Evolutionary conservation across 2,888 invertebrate genomes (phyloP), one percentile per base, ranked within the genome.

Genomic region (Cheilosia soror): DNA sequence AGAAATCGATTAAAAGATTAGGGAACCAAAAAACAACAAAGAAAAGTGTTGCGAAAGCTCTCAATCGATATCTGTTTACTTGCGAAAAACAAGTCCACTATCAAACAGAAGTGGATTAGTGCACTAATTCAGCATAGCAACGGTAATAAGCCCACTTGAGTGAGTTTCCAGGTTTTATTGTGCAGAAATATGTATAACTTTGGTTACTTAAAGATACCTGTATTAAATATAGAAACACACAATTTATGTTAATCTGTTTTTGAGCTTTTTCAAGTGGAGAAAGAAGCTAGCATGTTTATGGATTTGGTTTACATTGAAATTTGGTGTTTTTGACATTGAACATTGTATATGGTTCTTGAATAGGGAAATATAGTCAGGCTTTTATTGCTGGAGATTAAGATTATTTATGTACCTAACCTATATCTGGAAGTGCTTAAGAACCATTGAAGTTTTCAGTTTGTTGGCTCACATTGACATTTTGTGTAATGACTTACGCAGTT

Each of bases 31-130:
- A 29, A 37, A 2, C 11, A 49, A 51, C 4, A 33, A 20, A 65
- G 37, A 25, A 33, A 33, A 11, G 27, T 13, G 5, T 37, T 42
- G 42, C 27, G 13, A 9, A 29, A 11, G 29, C 29, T 5, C 29
- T 42, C n/a, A 65, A 53, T 51, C 29, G 29, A 68, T 55, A 68
- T 42, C 53, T 68, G 55, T 53, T 68, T 68, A 68, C 20, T 42
- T 13, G 66, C 5, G 20, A 55, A 42, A 68, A 68, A 68, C 53
- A 55, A 68, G 15, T 27, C 11, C 15, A 9, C 44, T 44, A 15
- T 66, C n/a, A 11, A 13, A 13, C 42, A 20, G 5, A 2, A 68
- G 29, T 9, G 29, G 29, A 51, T 51, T 51, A 65, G 9, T 25
- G 9, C 15, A 5, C 29, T 53, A 13, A 42, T 15, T 40, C n/a